Conservation (phyloP, 2,888 invertebrate genomes). For the Tortricodes alternella region DNA sequence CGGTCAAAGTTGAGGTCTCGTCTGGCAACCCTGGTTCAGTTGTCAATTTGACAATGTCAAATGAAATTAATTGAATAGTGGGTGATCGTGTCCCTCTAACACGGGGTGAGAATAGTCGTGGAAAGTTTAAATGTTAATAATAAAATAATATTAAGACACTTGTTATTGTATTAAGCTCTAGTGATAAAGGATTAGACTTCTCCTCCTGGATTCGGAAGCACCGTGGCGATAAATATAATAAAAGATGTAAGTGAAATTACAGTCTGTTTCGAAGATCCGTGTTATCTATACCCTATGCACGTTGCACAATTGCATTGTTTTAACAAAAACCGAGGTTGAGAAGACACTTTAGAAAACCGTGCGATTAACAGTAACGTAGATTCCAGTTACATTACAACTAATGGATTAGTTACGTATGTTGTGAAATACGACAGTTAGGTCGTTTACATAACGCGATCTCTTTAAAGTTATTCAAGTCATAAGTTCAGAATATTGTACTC, state of each 20-base stretch:
- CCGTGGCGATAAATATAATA: background rate
- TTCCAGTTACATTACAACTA: background rate
- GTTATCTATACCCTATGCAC: background rate
- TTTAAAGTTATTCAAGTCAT: conserved; percentile 10
- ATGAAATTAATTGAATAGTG: background rate
- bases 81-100: no score
- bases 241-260: conserved; percentile 20
- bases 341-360: background rate
- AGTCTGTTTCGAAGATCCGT: conserved; percentile 5
- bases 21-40: no score
- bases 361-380: background rate
- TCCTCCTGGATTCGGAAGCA: background rate
- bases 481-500: conserved; percentile 2
- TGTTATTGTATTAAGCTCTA: background rate
- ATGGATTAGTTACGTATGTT: background rate
- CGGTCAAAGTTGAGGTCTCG: no score
- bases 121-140: conserved; percentile 5
- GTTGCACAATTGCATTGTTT: conserved; percentile 26
- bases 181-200: conserved; percentile 2
- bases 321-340: background rate
- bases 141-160: background rate
- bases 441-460: conserved; percentile 22
- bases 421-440: conserved; percentile 18
- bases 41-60: background rate
- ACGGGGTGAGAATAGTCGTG: conserved; percentile 19